Conservation (phyloP, 1,140 invertebrate genomes). For the Chionoecetes opilio region DNA sequence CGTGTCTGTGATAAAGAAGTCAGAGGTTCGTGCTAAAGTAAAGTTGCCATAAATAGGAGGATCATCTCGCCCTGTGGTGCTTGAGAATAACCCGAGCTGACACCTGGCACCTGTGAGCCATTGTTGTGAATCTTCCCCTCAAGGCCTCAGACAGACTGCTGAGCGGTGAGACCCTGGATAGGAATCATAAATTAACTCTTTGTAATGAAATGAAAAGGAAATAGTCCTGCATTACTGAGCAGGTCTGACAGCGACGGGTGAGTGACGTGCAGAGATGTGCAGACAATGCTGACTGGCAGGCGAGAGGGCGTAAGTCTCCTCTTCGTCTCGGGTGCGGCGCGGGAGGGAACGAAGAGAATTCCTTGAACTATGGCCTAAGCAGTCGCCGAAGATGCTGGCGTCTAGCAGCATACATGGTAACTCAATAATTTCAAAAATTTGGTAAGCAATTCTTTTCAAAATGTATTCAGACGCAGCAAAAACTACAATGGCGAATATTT, state of each 20-base stretch:
- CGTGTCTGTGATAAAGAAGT: neutral
- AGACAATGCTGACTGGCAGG: slow-evolving; percentile 15
- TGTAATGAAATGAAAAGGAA: neutral
- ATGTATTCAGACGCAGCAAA: too few species aligned
- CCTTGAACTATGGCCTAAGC: neutral
- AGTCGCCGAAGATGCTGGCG: neutral
- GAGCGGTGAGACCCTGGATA: slow-evolving; percentile 10
- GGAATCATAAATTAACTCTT: neutral
- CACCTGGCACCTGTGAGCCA: neutral
- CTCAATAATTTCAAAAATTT: neutral
- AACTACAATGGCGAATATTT: too few species aligned
- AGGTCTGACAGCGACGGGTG: neutral
- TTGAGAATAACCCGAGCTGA: neutral
- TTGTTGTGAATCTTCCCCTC: neutral
- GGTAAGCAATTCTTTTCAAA: too few species aligned
- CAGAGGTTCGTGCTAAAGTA: neutral
- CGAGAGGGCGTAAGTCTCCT: neutral
- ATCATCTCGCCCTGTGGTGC: neutral
- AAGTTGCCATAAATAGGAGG: neutral
- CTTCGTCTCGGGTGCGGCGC: neutral
- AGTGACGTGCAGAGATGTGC: neutral
- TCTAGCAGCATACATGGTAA: neutral
- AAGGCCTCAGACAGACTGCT: neutral
- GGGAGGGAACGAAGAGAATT: neutral
- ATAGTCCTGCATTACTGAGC: neutral